phyloP scores from a whole-genome alignment of 2,113 vertebrate species.

The Ascaphus truei region DNA sequence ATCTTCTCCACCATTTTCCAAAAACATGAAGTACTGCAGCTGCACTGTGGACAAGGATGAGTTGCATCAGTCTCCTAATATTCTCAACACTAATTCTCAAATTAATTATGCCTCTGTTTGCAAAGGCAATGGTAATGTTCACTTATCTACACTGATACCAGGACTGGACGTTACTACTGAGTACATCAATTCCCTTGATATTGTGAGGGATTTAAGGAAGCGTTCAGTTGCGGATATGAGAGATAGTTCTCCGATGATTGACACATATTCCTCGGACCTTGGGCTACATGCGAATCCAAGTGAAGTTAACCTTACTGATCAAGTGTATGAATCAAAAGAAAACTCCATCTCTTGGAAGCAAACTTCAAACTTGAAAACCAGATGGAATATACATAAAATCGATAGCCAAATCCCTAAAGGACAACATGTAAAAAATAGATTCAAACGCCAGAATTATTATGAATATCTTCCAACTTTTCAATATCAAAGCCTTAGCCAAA shows the following conservation, averaged over 20 bases:
- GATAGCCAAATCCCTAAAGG: background rate
- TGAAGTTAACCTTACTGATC: background rate
- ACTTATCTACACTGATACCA: slow-evolving; percentile 70
- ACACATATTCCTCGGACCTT: slow-evolving; percentile 14
- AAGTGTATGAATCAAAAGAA: slow-evolving; percentile 3
- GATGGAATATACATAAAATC: background rate
- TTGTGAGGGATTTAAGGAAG: slow-evolving; percentile 41
- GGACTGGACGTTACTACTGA: slow-evolving; percentile 74
- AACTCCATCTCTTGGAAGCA: slow-evolving; percentile 7
- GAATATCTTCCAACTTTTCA: slow-evolving; percentile 46
- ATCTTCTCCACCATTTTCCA: slow-evolving; percentile 31
- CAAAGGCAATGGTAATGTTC: slow-evolving; percentile 49
- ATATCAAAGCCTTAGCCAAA: slow-evolving; percentile 67
- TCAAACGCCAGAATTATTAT: slow-evolving; percentile 52
- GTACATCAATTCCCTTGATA: slow-evolving; percentile 60
- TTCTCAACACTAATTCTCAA: slow-evolving; percentile 34
- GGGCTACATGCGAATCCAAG: slow-evolving; percentile 19
- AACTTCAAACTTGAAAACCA: background rate
- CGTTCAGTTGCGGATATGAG: slow-evolving; percentile 25
- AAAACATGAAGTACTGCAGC: slow-evolving; percentile 59
- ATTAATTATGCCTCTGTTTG: slow-evolving; percentile 52
- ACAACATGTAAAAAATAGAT: slow-evolving; percentile 25
- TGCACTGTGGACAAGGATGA: slow-evolving; percentile 49
- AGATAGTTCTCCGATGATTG: slow-evolving; percentile 1
- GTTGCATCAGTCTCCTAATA: slow-evolving; percentile 29